phyloP scores from a whole-genome alignment of 2,113 vertebrate species.

The Coturnix japonica region DNA sequence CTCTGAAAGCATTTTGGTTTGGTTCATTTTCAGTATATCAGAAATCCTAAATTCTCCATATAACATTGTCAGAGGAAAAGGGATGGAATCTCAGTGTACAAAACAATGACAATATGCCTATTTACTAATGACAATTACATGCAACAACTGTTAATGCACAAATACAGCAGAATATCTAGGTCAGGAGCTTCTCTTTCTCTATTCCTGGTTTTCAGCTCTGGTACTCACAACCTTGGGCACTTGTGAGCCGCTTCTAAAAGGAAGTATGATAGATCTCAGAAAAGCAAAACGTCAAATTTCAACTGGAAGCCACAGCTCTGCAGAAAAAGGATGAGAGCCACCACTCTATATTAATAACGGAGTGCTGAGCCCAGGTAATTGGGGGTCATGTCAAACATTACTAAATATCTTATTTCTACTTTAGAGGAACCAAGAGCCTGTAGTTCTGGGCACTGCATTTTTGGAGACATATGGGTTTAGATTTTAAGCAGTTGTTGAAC shows the following conservation, averaged over 20 bases:
- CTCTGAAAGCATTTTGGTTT: not conserved
- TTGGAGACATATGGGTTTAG: not conserved
- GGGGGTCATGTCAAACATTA: not conserved
- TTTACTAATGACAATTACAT: not conserved
- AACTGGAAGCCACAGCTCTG: not conserved
- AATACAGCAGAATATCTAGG: not conserved
- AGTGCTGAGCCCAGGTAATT: not conserved
- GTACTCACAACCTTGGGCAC: not conserved
- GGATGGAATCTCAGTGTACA: not conserved
- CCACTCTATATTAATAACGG: not conserved
- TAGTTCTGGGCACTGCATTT: not conserved
- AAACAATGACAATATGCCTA: not conserved
- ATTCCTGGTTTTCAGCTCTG: not conserved
- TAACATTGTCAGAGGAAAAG: not conserved
- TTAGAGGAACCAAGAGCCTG: not conserved
- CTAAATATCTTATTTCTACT: not conserved
- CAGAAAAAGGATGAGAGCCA: not conserved
- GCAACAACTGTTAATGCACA: not conserved
- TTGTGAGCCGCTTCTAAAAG: not conserved
- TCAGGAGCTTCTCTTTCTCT: not conserved
- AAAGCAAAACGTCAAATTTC: not conserved
- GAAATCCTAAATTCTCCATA: not conserved
- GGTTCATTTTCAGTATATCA: not conserved
- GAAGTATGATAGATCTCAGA: not conserved
- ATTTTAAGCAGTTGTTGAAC: constrained; percentile 21